Base-by-base conservation (phyloP, 1,140 invertebrate genomes). In the Bombus picipes region DNA sequence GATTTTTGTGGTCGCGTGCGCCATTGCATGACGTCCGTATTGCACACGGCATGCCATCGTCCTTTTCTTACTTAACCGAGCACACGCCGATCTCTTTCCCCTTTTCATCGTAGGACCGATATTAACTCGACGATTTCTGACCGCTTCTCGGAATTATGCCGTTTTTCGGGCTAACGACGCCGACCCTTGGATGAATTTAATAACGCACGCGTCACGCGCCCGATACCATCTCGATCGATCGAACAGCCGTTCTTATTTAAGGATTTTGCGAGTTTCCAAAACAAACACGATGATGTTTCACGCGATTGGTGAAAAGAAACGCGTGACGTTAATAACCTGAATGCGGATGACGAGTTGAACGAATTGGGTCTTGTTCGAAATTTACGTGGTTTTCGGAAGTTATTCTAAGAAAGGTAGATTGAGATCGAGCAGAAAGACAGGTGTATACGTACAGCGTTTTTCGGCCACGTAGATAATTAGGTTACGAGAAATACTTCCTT, bases 1-100 rank as follows among this genome's bases (percentile, higher is more conserved):
- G 83, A 88, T 88, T 90, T 91, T 90, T 90, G 79, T 85, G 79
- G 76, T 91, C 81, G 89, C 90, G 90, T 91, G 90, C 74, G 65
- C 70, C 84, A 75, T 91, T 87, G 89, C 90, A 91, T 90, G 90
- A 91, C 87, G 89, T 80, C 81, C 89, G 83, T 88, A 88, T 86
- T 88, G 86, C 80, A 71, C 89, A 80, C 83, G 83, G 83, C 87
- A 90, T 87, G 80, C 77, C 89, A 73, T 59, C 84, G 83, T 88
- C 87, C 80, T 75, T 85, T 85, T 85, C 85, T 76, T 78, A 66
- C 85, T 82, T 32, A 32, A 85, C 79, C 89, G 70, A 75, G 74
- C 90, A 12, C 9, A 82, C 79, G 71, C 78, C 76, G 86, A 91
- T 85, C 70, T 75, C n/a, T n/a, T n/a, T n/a, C 62, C 82, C 41